A percentile compares a stretch with the other conserved stretches of the same genome.
Conservation (phyloP, 2,797 vertebrate species). For the Labeo calbasu region DNA sequence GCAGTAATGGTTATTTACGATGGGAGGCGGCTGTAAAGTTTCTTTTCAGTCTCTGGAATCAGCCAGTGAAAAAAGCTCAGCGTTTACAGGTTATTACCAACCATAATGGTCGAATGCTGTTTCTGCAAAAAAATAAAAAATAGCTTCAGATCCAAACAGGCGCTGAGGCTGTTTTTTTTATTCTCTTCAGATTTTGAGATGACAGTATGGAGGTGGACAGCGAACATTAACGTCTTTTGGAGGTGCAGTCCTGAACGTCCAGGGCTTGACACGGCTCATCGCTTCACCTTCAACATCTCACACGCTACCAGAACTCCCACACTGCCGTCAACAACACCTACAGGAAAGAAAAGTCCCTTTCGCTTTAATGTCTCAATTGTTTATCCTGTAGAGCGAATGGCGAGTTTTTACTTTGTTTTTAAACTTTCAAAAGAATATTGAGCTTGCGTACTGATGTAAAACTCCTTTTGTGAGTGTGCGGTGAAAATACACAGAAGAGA, state of each 20-base stretch:
- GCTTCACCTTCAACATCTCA: neutral
- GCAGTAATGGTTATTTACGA: constrained; percentile 37
- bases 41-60: constrained; percentile 17
- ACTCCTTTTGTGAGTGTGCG: too few relatives aligned
- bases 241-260: neutral
- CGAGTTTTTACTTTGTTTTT: neutral
- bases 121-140: neutral
- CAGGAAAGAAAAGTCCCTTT: neutral
- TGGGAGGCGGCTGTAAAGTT: constrained; percentile 1
- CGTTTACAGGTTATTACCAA: constrained; percentile 18
- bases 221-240: neutral
- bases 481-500: too few relatives aligned
- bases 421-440: too few relatives aligned
- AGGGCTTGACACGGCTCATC: neutral
- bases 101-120: neutral
- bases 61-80: neutral
- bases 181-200: neutral
- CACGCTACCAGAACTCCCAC: neutral
- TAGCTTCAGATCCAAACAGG: neutral
- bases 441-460: too few relatives aligned
- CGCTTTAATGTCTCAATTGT: neutral
- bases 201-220: neutral
- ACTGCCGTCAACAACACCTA: constrained; percentile 5
- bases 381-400: neutral
- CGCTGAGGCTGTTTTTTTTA: neutral